These are phyloP conservation scores for Macquaria australasica DNA, from an alignment of 2,113 vertebrate genomes.

Conservation along the genomic window DNA sequence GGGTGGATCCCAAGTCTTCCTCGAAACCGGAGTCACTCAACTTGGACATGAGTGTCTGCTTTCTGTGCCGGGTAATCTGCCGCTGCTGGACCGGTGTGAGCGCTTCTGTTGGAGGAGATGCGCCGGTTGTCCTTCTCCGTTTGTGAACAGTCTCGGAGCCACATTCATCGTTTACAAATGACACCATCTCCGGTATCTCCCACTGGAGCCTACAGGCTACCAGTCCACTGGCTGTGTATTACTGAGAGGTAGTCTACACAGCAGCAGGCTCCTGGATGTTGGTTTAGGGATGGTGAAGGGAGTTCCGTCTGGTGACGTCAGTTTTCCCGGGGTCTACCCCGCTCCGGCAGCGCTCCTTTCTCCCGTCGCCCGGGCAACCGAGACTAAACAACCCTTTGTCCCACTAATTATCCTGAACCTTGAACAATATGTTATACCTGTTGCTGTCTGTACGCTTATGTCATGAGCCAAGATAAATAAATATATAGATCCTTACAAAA, in stretches of 20 bases:
- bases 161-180: slow-evolving; percentile 24
- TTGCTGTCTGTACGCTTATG: not conserved
- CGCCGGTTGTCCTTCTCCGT: slow-evolving; percentile 44
- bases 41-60: slow-evolving; percentile 79
- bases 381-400: slow-evolving; percentile 45
- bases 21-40: slow-evolving; percentile 87
- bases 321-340: slow-evolving; percentile 79
- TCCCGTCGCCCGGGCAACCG: slow-evolving; percentile 54
- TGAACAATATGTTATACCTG: slow-evolving; percentile 26
- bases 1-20: slow-evolving; percentile 78
- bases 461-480: not conserved
- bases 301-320: slow-evolving; percentile 45
- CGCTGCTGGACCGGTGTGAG: slow-evolving; percentile 75
- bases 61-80: slow-evolving; percentile 72
- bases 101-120: slow-evolving; percentile 21
- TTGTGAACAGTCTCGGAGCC: slow-evolving; percentile 41
- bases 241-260: not conserved
- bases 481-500: not conserved
- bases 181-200: slow-evolving; percentile 68
- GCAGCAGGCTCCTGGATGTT: not conserved
- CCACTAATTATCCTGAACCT: slow-evolving; percentile 18
- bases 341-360: slow-evolving; percentile 52
- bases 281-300: not conserved
- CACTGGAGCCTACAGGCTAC: not conserved
- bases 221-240: not conserved